Base-by-base conservation (phyloP, 2,113 vertebrate species). In the Hippocampus guttulatus region DNA sequence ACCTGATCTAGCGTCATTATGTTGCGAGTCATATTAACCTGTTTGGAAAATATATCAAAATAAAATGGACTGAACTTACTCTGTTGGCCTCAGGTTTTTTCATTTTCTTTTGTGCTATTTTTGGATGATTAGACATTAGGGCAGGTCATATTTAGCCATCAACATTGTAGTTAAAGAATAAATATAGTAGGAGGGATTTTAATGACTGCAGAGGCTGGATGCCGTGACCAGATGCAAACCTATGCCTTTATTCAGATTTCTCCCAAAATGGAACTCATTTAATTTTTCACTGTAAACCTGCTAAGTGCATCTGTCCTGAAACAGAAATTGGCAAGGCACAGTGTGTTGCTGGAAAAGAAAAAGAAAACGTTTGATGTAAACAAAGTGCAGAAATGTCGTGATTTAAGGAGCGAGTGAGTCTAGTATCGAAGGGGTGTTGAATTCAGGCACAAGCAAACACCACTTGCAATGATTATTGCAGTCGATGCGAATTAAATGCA, bases 401-500 rank as follows among this genome's bases (percentile, higher is more conserved):
- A 64, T 66, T 43, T 41, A 74, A 38, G 21, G 52, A 76, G 69
- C 40, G 3, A 21, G 67, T 45, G 76, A 75, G 70, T 75, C 3
- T 33, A 49, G 69, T 64, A 43, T 66, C 23, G 2, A 38, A 54
- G 52, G 64, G 76, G 62, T 71, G 77, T 75, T 80, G 80, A 78
- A 88, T 87, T 82, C 83, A 87, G 84, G 82, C 86, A 85, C 75
- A 81, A 85, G 77, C 85, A 88, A 88, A 90, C 85, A 83, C 77
- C 81, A 86, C 88, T 88, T 83, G 73, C 77, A 82, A 90, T 91
- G 89, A 92, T 91, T 89, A 91, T 91, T 91, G 87, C 71, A 83
- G 86, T 87, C 78, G 73, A 78, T 64, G 81, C 78, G 86, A 91
- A 91, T 91, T 88, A 85, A 85, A 93, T 89, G 90, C 84, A 88